Conservation (phyloP, 2,113 vertebrate genomes). For the Piprites chloris region DNA sequence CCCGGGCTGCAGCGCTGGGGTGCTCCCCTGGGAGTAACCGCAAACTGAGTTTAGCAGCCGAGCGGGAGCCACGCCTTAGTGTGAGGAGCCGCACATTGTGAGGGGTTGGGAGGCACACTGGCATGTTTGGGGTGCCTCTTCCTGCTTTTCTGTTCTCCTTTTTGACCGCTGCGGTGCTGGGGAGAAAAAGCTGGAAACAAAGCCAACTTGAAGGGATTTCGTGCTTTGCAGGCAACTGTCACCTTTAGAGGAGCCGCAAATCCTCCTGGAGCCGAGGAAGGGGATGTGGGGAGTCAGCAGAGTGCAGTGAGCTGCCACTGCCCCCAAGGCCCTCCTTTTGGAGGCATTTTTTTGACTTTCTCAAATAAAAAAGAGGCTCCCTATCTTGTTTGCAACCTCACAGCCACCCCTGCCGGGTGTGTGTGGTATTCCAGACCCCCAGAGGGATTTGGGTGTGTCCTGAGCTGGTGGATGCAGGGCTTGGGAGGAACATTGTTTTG, state of each 20-base stretch:
- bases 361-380: background rate
- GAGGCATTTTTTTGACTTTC: background rate
- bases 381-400: background rate
- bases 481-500: background rate
- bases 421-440: background rate
- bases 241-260: background rate
- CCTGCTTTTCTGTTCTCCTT: background rate
- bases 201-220: background rate
- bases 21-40: too few species aligned
- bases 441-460: background rate
- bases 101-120: background rate
- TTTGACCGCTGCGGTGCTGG: accelerated
- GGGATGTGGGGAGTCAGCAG: accelerated
- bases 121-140: too few species aligned
- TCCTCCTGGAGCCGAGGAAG: accelerated
- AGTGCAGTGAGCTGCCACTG: accelerated
- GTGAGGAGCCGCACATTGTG: too few species aligned
- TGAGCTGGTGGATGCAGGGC: accelerated
- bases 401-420: background rate
- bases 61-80: background rate
- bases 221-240: background rate
- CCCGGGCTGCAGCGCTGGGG: accelerated
- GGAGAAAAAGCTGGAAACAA: background rate
- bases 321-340: accelerated
- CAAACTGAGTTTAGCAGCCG: background rate